Evolutionary conservation across 2,113 vertebrate species (phyloP).

Genomic region (Ptilonorhynchus violaceus): DNA sequence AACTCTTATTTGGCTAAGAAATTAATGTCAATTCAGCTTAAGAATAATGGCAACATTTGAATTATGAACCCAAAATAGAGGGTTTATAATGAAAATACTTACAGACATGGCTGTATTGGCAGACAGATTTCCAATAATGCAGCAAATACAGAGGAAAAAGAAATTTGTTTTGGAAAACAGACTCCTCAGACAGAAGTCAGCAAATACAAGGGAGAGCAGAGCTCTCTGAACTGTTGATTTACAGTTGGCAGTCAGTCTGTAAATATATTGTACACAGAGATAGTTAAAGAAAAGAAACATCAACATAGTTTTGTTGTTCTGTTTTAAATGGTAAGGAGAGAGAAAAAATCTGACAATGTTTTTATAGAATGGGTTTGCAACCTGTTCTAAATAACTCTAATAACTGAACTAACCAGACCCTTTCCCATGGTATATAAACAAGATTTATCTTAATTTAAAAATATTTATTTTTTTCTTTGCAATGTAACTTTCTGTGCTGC

Average conservation of each 20-base stretch:
- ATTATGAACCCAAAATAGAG: not conserved
- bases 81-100: not conserved
- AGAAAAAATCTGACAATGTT: not conserved
- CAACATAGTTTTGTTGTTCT: slow-evolving; percentile 13
- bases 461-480: not conserved
- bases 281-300: slow-evolving; percentile 25
- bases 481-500: not conserved
- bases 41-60: not conserved
- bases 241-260: not conserved
- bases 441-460: not conserved
- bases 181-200: not conserved
- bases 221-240: not conserved
- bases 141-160: not conserved
- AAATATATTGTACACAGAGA: not conserved
- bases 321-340: not conserved
- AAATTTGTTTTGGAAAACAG: not conserved
- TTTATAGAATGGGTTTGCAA: not conserved
- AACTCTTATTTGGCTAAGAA: not conserved
- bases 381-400: not conserved
- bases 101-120: not conserved
- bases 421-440: not conserved
- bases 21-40: not conserved
- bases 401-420: not conserved
- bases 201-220: not conserved
- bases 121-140: not conserved